Percentiles rank a stretch among this genome's conserved stretches.
phyloP scores from a whole-genome alignment of 2,888 invertebrate genomes.

The Steromphala cineraria region DNA sequence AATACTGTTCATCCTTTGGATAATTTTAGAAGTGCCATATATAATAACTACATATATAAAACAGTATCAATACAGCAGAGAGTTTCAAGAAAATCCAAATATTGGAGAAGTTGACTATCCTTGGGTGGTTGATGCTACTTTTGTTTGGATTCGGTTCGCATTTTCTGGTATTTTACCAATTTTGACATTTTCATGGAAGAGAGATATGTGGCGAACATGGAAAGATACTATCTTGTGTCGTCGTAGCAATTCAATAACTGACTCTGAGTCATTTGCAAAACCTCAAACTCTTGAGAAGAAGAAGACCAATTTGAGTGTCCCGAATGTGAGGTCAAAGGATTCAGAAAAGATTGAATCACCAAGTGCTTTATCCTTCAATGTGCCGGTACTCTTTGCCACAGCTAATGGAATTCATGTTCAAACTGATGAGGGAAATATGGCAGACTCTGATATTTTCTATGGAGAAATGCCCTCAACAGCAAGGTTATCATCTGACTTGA shows the following conservation, averaged over 20 bases:
- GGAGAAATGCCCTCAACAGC: constrained; percentile 27
- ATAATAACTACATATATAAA: constrained; percentile 51
- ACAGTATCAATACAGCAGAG: constrained; percentile 49
- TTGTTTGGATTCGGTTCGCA: constrained; percentile 68
- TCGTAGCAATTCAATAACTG: constrained; percentile 65
- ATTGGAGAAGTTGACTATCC: constrained; percentile 47
- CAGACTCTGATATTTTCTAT: constrained; percentile 33
- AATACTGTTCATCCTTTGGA: constrained; percentile 59
- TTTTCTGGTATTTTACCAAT: constrained; percentile 63
- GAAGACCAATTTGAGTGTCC: constrained; percentile 25
- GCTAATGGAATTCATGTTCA: constrained; percentile 67
- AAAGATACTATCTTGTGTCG: constrained; percentile 66
- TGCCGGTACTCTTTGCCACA: constrained; percentile 71
- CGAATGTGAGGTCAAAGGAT: constrained; percentile 26
- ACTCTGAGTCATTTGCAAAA: constrained; percentile 45
- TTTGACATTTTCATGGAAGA: constrained; percentile 60
- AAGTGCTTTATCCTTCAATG: constrained; percentile 48
- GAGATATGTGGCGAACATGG: constrained; percentile 65
- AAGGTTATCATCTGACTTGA: constrained; percentile 20
- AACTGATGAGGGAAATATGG: constrained; percentile 42
- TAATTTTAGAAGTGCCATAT: constrained; percentile 63
- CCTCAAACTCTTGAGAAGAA: constrained; percentile 27
- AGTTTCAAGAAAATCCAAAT: constrained; percentile 32
- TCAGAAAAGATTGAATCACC: constrained; percentile 38
- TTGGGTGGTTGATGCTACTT: constrained; percentile 60